Percentiles rank a stretch among this genome's conserved stretches.
Conservation (phyloP, 2,888 invertebrate species). For the Caenorhabditis wallacei region DNA sequence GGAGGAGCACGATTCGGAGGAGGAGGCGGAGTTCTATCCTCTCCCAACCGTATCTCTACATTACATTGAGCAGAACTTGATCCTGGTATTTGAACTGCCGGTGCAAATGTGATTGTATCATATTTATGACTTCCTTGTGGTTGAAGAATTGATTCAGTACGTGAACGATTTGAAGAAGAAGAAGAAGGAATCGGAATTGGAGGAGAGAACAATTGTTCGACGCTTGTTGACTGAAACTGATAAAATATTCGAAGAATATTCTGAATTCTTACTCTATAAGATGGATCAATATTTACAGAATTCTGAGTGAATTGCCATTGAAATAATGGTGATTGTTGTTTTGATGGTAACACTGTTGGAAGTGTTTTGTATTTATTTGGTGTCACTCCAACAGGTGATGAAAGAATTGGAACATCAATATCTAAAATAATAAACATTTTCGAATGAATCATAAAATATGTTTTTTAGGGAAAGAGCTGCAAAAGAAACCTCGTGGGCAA, state of each 20-base stretch:
- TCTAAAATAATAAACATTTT: constrained; percentile 18
- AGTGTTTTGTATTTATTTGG: constrained; percentile 30
- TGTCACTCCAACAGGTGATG: constrained; percentile 37
- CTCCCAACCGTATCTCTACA: constrained; percentile 40
- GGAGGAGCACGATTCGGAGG: constrained; percentile 52
- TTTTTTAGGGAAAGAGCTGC: neutral
- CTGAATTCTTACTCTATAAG: constrained; percentile 13
- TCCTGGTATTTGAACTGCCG: neutral
- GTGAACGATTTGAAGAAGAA: constrained; percentile 2
- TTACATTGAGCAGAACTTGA: constrained; percentile 41
- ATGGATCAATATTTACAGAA: neutral
- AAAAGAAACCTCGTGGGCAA: neutral
- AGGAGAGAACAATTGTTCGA: constrained; percentile 50
- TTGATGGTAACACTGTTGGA: constrained; percentile 16
- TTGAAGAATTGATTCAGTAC: constrained; percentile 38
- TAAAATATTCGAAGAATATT: neutral
- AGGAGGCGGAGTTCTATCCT: constrained; percentile 31
- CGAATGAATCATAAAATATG: neutral
- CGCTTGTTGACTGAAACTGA: constrained; percentile 36
- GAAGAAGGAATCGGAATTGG: constrained; percentile 29
- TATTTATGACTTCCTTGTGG: constrained; percentile 52
- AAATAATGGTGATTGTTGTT: constrained; percentile 10
- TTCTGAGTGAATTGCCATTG: constrained; percentile 19
- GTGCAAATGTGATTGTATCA: constrained; percentile 42
- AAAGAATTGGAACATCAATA: constrained; percentile 1